phyloP scores from a whole-genome alignment of 2,888 invertebrate species.

The Cybosia mesomella region DNA sequence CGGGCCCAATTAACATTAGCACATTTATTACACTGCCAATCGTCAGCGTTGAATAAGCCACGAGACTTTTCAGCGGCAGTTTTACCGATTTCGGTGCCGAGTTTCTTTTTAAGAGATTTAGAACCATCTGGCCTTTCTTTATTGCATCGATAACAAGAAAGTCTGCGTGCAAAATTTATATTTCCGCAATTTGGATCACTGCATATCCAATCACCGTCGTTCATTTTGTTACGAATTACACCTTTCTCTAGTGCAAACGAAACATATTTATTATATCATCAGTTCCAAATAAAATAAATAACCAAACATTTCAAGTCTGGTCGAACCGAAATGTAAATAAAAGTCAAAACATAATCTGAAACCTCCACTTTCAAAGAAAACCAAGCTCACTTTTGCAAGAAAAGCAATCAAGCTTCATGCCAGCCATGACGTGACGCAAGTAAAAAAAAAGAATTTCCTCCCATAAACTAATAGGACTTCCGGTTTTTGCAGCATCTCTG shows the following conservation, averaged over 20 bases:
- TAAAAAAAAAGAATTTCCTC: constrained; percentile 56
- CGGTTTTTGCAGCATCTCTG: constrained; percentile 28
- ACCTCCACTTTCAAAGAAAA: constrained; percentile 78
- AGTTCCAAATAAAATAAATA: constrained; percentile 49
- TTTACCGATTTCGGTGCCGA: constrained; percentile 99
- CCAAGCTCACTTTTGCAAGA: constrained; percentile 82
- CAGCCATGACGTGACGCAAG: constrained; percentile 78
- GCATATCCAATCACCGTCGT: constrained; percentile 90
- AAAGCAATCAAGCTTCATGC: constrained; percentile 81
- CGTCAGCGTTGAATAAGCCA: constrained; percentile 98
- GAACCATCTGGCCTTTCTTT: constrained; percentile 87
- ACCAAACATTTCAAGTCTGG: constrained; percentile 51
- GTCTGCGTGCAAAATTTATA: constrained; percentile 97
- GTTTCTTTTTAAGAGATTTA: constrained; percentile 89
- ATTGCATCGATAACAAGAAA: constrained; percentile 96
- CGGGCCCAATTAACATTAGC: constrained; percentile 99
- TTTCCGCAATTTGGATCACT: constrained; percentile 93
- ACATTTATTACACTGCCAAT: constrained; percentile 99
- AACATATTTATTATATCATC: constrained; percentile 52
- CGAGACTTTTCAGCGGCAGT: constrained; percentile 99
- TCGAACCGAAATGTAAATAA: constrained; percentile 71
- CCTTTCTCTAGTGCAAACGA: constrained; percentile 53
- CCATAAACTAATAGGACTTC: constrained; percentile 43
- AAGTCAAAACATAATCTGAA: constrained; percentile 70
- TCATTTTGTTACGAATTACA: constrained; percentile 75